A percentile compares a stretch with the other conserved stretches of the same genome.
Conservation (phyloP, 2,113 vertebrate species). For the Rana temporaria region DNA sequence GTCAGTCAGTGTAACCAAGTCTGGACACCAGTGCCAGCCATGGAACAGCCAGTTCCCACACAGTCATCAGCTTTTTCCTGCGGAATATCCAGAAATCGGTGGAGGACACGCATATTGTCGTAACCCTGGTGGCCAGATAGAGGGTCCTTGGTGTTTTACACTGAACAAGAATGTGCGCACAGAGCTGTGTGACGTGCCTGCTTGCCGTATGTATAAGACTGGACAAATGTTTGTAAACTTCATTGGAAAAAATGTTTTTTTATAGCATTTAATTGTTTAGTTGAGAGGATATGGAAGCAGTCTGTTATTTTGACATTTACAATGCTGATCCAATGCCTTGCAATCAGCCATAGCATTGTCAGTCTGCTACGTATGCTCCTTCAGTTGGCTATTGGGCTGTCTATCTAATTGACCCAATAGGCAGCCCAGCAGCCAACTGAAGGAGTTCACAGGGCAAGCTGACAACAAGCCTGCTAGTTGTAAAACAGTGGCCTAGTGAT, state of each 20-base stretch:
- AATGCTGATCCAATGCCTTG: no score
- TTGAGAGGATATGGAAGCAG: no score
- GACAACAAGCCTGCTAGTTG: no score
- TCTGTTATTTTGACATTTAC: no score
- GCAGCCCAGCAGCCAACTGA: no score
- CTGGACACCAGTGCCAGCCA: conserved; percentile 87
- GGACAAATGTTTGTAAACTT: conserved; percentile 62
- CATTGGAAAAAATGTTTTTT: background rate
- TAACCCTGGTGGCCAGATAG: conserved; percentile 93
- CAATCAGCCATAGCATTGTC: no score
- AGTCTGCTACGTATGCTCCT: no score
- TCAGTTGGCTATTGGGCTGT: no score
- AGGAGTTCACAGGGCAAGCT: no score
- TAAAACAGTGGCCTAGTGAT: no score
- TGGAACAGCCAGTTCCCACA: conserved; percentile 92
- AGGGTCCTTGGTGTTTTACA: conserved; percentile 97
- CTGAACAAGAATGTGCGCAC: conserved; percentile 86
- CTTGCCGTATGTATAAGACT: conserved; percentile 88
- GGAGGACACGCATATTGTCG: conserved; percentile 92
- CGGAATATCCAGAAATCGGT: conserved; percentile 86
- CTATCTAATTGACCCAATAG: no score
- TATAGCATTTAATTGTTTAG: no score
- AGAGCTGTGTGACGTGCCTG: conserved; percentile 91
- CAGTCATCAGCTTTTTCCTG: conserved; percentile 80
- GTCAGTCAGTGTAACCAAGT: conserved; percentile 83